Conservation (phyloP, 2,888 invertebrate genomes). For the Drosophila paramelanica region DNA sequence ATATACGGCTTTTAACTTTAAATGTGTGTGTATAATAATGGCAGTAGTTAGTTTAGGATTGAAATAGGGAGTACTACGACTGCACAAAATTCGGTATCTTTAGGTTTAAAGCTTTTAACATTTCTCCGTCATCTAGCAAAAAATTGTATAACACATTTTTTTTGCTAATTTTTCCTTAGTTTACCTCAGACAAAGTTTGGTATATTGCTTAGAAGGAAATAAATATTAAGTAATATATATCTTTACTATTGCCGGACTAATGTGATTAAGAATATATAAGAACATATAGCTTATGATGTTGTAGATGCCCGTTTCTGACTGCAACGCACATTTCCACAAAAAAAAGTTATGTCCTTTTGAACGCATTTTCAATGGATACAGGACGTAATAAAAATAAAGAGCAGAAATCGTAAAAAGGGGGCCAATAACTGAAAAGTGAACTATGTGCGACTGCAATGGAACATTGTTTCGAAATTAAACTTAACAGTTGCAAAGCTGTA, state of each 20-base stretch:
- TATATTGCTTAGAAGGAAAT: neutral
- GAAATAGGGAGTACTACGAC: too few species aligned
- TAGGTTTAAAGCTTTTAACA: too few species aligned
- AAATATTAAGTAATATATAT: too few species aligned
- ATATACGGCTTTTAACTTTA: too few species aligned
- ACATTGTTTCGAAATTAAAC: constrained; percentile 43
- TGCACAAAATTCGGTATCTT: too few species aligned
- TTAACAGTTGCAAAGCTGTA: constrained; percentile 26
- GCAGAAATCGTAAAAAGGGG: constrained; percentile 33
- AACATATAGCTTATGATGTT: neutral
- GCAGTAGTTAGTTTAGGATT: too few species aligned
- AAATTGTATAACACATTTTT: too few species aligned
- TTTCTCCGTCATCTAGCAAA: too few species aligned
- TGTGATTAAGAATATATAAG: neutral
- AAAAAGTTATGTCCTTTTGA: neutral
- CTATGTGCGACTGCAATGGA: constrained; percentile 23
- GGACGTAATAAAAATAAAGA: constrained; percentile 51
- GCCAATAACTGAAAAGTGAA: constrained; percentile 19
- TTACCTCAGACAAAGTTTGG: neutral
- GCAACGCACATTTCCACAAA: neutral
- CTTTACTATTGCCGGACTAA: too few species aligned
- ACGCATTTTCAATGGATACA: neutral
- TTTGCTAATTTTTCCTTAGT: neutral
- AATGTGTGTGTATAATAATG: too few species aligned
- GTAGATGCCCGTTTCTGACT: neutral